Conservation (phyloP, 2,113 vertebrate genomes). For the Ammodramus savannarum region DNA sequence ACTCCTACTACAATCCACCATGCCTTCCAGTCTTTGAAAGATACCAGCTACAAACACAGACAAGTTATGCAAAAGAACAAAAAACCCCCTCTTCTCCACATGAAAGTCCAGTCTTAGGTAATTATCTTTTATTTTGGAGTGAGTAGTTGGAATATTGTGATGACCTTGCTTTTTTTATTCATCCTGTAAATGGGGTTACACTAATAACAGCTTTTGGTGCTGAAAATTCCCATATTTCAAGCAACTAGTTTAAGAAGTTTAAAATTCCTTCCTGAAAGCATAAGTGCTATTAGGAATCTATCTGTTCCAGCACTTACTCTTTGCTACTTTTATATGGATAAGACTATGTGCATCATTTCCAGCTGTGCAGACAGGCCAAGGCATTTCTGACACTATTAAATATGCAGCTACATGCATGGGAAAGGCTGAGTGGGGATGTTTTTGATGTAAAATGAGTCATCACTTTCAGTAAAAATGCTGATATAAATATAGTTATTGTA, state of each 20-base stretch:
- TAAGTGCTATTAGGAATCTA: neutral
- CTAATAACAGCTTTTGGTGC: neutral
- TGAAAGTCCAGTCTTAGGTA: neutral
- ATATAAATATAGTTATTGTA: neutral
- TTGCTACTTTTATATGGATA: neutral
- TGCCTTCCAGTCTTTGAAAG: neutral
- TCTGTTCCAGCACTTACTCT: neutral
- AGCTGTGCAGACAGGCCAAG: neutral
- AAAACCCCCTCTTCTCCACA: neutral
- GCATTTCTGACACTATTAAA: neutral
- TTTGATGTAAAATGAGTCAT: neutral
- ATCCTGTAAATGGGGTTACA: neutral
- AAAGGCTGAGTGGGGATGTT: neutral
- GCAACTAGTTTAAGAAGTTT: neutral
- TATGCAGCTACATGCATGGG: fast-evolving
- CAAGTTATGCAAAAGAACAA: neutral
- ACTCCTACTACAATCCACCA: neutral
- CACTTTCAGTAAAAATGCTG: neutral
- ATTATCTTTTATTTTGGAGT: neutral
- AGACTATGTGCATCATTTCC: neutral
- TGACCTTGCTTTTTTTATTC: fast-evolving
- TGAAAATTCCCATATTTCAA: neutral
- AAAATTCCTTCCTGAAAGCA: neutral
- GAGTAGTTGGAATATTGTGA: neutral
- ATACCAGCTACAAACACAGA: neutral